These are phyloP conservation scores for Neoascia interrupta DNA, from an alignment of 2,888 invertebrate genomes.

Conservation along the genomic window DNA sequence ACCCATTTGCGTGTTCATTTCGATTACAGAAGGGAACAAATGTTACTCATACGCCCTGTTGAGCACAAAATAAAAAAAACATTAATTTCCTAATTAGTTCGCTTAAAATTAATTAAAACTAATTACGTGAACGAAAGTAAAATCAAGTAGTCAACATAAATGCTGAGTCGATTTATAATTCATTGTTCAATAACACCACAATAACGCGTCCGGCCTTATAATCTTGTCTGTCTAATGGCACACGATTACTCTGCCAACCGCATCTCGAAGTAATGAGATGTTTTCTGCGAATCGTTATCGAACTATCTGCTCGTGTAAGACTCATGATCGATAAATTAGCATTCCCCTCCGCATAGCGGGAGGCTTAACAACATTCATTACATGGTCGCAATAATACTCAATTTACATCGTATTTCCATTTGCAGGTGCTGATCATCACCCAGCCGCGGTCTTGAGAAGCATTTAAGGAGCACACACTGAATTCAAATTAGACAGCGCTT, in stretches of 20 bases:
- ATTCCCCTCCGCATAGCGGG: not conserved
- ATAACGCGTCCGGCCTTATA: conserved; percentile 3
- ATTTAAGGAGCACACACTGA: conserved; percentile 9
- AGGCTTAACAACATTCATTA: conserved; percentile 1
- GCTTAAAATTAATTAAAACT: conserved; percentile 17
- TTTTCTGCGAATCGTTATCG: conserved; percentile 31
- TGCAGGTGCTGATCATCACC: conserved; percentile 55
- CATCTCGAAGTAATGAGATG: conserved; percentile 35
- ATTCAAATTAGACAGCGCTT: no score
- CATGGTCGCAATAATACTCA: conserved; percentile 15
- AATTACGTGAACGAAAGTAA: conserved; percentile 44
- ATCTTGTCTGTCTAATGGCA: conserved; percentile 19
- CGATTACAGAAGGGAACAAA: conserved; percentile 6
- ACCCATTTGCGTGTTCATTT: not conserved
- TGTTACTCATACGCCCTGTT: conserved; percentile 46
- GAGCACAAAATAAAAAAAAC: conserved; percentile 28
- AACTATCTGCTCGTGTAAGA: conserved; percentile 17
- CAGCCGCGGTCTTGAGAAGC: conserved; percentile 27
- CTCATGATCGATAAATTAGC: conserved; percentile 47
- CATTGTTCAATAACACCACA: conserved; percentile 24
- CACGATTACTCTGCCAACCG: conserved; percentile 40
- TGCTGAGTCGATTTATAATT: not conserved
- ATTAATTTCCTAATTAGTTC: conserved; percentile 5
- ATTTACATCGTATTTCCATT: conserved; percentile 31
- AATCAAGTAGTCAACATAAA: conserved; percentile 1